Conservation (phyloP, 2,797 vertebrate genomes). For the Apodemus agrarius region DNA sequence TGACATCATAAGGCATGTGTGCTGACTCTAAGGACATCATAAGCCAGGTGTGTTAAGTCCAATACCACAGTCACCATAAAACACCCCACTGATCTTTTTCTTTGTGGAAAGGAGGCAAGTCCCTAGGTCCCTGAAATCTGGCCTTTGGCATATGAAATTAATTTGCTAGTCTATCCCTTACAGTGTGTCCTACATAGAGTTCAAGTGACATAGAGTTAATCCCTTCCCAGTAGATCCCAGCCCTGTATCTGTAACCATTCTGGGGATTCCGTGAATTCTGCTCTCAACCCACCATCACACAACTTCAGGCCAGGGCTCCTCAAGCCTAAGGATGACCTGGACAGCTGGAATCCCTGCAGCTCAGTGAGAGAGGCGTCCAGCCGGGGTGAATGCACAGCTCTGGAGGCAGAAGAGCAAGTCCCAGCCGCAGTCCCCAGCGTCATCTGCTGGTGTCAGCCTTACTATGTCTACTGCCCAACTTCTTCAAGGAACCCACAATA, state of each 20-base stretch:
- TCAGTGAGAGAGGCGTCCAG: too few relatives aligned
- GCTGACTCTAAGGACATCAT: too few relatives aligned
- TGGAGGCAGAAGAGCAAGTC: too few relatives aligned
- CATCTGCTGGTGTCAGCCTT: not conserved
- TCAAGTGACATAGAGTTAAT: not conserved
- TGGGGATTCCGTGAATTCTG: not conserved
- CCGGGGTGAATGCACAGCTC: too few relatives aligned
- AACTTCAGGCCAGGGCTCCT: not conserved
- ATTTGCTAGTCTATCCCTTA: not conserved
- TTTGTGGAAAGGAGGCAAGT: not conserved
- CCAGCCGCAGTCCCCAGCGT: not conserved
- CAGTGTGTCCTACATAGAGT: not conserved
- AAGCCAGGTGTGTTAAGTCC: not conserved
- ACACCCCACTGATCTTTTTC: not conserved
- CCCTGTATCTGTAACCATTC: not conserved
- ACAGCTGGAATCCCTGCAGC: too few relatives aligned
- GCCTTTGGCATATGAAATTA: not conserved
- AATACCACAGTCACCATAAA: not conserved
- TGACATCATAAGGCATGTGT: too few relatives aligned
- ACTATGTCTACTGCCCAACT: not conserved
- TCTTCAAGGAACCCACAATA: not conserved
- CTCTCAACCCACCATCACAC: not conserved
- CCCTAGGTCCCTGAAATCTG: not conserved
- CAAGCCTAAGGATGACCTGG: not conserved
- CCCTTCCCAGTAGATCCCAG: not conserved